These are phyloP conservation scores for Temnothorax ravouxi DNA, from an alignment of 2,888 invertebrate species.

Conservation along the genomic window DNA sequence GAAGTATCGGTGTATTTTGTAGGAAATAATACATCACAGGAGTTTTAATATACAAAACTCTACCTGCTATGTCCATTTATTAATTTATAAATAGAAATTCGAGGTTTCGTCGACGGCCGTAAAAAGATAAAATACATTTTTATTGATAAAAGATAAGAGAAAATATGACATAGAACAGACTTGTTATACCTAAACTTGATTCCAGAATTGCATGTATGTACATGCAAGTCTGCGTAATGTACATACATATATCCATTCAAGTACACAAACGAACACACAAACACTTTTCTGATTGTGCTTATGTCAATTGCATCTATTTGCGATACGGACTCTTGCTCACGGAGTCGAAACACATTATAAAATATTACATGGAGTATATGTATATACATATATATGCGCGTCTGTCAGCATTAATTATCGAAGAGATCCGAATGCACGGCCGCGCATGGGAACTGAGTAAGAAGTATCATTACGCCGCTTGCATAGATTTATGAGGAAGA, in stretches of 20 bases:
- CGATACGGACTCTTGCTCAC: not conserved
- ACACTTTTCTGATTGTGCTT: constrained; percentile 2
- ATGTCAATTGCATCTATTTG: not conserved
- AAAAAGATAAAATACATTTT: constrained; percentile 1
- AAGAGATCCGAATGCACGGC: constrained; percentile 32
- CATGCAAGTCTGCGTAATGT: not conserved
- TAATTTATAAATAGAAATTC: constrained; percentile 7
- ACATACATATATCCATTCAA: not conserved
- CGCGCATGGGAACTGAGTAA: constrained; percentile 3
- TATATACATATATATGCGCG: not conserved
- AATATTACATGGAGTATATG: not conserved
- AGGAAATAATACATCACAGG: not conserved
- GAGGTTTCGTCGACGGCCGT: not conserved
- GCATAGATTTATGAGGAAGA: constrained; percentile 56
- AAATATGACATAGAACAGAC: not conserved
- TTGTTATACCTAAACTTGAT: not conserved
- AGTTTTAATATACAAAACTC: not conserved
- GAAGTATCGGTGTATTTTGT: not conserved
- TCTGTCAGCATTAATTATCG: constrained; percentile 42
- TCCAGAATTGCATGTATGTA: not conserved
- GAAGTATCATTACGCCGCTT: constrained; percentile 34
- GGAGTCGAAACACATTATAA: not conserved
- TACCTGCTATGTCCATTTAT: not conserved
- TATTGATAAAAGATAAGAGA: constrained; percentile 22
- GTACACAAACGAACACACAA: not conserved